A percentile compares a stretch with the other conserved stretches of the same genome.
phyloP scores from a whole-genome alignment of 2,797 vertebrate genomes.

The Lepidocolaptes lacrymiger region DNA sequence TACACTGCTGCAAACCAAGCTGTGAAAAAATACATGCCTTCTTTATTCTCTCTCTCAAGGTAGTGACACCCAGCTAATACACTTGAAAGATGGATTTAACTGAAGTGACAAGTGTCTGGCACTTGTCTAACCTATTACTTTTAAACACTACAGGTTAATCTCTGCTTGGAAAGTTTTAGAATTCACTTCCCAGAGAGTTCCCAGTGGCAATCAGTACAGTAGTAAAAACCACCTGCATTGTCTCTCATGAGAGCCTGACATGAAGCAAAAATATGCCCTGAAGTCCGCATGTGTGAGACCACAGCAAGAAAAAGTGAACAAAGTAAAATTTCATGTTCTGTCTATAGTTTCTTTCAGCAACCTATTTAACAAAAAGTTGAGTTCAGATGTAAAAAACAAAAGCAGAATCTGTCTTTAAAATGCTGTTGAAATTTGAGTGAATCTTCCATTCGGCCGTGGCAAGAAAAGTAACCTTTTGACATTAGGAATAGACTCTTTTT shows the following conservation, averaged over 20 bases:
- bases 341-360: neutral
- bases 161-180: neutral
- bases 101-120: neutral
- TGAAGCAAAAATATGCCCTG: neutral
- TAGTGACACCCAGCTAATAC: neutral
- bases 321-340: neutral
- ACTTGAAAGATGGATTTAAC: neutral
- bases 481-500: neutral
- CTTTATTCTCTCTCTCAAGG: neutral
- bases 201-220: neutral
- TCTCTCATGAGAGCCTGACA: neutral
- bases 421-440: neutral
- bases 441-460: neutral
- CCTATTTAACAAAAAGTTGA: neutral
- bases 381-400: neutral
- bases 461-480: neutral
- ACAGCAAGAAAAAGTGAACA: neutral
- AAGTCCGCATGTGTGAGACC: neutral
- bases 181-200: neutral
- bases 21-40: neutral
- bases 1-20: neutral
- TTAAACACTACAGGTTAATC: neutral
- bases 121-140: neutral
- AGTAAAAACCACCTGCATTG: neutral
- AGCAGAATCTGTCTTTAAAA: neutral